phyloP scores from a whole-genome alignment of 2,888 invertebrate genomes.

The Campopleginae sp. region DNA sequence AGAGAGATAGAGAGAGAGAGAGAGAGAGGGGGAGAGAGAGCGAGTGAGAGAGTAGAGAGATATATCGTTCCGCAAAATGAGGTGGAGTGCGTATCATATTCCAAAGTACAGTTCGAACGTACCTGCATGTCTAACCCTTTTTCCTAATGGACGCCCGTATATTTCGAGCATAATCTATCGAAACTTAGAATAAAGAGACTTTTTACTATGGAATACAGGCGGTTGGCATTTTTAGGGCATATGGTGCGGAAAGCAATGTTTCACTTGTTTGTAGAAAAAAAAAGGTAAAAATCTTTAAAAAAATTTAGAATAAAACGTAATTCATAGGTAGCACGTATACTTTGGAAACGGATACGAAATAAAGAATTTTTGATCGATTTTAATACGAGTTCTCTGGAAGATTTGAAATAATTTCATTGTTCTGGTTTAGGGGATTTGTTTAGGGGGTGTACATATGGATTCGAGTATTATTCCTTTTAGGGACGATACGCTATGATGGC shows the following conservation, averaged over 20 bases:
- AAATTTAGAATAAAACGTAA: neutral
- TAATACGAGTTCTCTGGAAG: neutral
- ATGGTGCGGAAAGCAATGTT: neutral
- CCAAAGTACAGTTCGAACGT: conserved; percentile 52
- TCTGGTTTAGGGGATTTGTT: neutral
- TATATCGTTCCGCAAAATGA: conserved; percentile 27
- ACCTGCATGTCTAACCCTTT: conserved; percentile 52
- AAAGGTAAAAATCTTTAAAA: neutral
- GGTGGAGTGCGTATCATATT: conserved; percentile 25
- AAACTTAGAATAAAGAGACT: conserved; percentile 38
- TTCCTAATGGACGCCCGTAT: conserved; percentile 49
- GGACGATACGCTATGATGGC: conserved; percentile 46
- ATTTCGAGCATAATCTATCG: conserved; percentile 24
- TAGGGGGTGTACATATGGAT: neutral
- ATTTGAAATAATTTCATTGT: neutral
- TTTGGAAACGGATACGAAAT: neutral
- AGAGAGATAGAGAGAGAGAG: neutral
- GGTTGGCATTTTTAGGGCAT: neutral
- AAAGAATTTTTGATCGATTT: neutral
- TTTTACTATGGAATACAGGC: conserved; percentile 6
- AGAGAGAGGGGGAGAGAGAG: neutral
- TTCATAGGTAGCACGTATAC: neutral
- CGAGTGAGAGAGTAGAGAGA: neutral
- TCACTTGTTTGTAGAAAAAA: neutral
- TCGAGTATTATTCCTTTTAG: neutral